These are phyloP conservation scores for Aphaenogaster floridana DNA, from an alignment of 1,140 invertebrate species.

Conservation along the genomic window DNA sequence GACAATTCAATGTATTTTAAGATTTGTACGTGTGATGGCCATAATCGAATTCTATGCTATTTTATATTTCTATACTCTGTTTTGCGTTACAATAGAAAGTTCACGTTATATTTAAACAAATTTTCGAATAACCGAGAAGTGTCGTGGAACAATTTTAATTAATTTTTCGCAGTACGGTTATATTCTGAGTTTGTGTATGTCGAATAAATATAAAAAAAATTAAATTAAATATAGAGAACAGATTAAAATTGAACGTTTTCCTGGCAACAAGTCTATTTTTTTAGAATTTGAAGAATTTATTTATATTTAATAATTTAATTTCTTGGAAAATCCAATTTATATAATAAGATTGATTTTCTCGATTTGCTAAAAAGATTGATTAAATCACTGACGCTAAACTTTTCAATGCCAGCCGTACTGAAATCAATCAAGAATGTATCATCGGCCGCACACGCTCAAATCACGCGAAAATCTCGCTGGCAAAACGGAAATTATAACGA, in stretches of 20 bases:
- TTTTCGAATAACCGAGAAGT: neutral
- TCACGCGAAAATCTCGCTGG: neutral
- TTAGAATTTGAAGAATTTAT: neutral
- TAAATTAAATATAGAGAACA: neutral
- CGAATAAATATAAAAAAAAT: neutral
- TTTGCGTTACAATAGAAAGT: constrained; percentile 1
- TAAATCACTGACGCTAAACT: neutral
- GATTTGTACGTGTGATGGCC: neutral
- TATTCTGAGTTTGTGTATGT: neutral
- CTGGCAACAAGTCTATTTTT: neutral
- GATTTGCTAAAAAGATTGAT: neutral
- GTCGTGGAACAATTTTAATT: constrained; percentile 20
- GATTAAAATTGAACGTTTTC: constrained; percentile 4
- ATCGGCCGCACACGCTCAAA: neutral
- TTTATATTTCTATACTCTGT: neutral
- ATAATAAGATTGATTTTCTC: neutral
- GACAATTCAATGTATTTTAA: neutral
- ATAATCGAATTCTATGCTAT: neutral
- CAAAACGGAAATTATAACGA: neutral
- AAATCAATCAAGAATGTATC: neutral
- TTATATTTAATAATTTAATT: neutral
- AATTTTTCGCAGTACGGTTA: neutral
- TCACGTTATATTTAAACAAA: neutral
- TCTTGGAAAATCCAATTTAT: neutral
- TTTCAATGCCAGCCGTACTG: neutral